Evolutionary conservation across 2,113 vertebrate genomes (phyloP), one percentile per base, ranked within the genome.

Genomic region (Hipposideros armiger): DNA sequence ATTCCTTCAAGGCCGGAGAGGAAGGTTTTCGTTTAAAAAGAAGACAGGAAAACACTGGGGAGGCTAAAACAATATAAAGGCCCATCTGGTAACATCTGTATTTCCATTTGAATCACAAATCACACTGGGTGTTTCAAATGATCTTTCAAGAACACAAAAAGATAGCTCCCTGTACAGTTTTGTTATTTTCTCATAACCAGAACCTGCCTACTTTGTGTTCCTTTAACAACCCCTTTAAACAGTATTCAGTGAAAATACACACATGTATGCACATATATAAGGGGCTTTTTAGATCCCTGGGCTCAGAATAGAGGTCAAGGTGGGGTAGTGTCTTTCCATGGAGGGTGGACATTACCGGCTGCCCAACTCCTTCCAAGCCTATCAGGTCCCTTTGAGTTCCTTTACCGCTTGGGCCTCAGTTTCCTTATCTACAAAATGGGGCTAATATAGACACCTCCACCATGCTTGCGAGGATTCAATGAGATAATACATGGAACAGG

Each of bases 221-320:
- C 62, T 66, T 72, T 15, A 67, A 24, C 42, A 58, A 69, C 0
- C 7, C 4, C 11, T 78, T 47, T 0, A 3, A 72, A 82, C 28
- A 32, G 42, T 24, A 22, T 50, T 76, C 84, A 11, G 52, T 3
- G 92, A 52, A 28, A 42, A 73, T 0, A 20, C 32, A 28, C 19
- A 24, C 0, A 0, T 0, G 52, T 20, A 32, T 3, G n/a, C 36
- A 32, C 28, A 42, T 15, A 4, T 22, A 22, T 1, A 40, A 70
- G 90, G 5, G 67, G 54, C 28, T n/a, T 47, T 16, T 11, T 3
- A 14, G 73, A 47, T 2, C 32, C 32, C 24, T 42, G 81, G 83
- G 60, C 4, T 72, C 40, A 1, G 40, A 36, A 45, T 13, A 58
- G 56, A 7, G 45, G 56, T 36, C 47, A 28, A 6, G 89, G 74